Conservation (phyloP, 2,113 vertebrate species). For the Thomomys bottae region DNA sequence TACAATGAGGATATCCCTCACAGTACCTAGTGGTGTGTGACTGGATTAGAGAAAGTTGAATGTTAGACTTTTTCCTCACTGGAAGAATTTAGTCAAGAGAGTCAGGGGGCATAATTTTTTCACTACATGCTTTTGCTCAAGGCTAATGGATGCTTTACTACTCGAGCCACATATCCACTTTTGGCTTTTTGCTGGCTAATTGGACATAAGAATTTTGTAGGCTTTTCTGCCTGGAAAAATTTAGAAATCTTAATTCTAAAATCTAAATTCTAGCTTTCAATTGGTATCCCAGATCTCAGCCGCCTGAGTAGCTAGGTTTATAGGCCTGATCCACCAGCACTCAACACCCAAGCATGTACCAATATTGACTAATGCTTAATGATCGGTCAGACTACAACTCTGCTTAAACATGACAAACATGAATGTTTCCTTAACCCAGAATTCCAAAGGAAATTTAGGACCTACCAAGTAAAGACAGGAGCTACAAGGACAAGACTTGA, state of each 20-base stretch:
- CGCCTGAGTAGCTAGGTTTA: too few relatives aligned
- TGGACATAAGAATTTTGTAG: too few relatives aligned
- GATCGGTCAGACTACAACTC: background rate
- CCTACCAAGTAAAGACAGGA: background rate
- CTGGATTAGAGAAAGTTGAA: background rate
- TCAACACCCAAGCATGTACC: background rate
- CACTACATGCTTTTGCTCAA: too few relatives aligned
- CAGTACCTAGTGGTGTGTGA: background rate
- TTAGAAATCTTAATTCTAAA: too few relatives aligned
- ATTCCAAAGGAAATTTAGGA: background rate
- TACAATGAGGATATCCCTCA: background rate
- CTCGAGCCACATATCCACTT: too few relatives aligned
- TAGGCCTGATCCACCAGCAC: too few relatives aligned
- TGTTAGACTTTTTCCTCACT: background rate
- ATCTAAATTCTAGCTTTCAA: too few relatives aligned
- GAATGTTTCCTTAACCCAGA: background rate
- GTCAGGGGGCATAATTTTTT: background rate
- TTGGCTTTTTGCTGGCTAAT: too few relatives aligned
- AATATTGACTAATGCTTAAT: background rate
- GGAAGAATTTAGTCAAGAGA: background rate
- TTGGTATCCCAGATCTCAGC: too few relatives aligned
- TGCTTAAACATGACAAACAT: background rate
- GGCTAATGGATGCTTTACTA: too few relatives aligned
- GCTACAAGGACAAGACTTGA: background rate
- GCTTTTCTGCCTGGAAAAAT: too few relatives aligned